Percentiles rank a stretch among this genome's conserved stretches.
Conservation (phyloP, 1,140 invertebrate genomes). For the Bathynomus jamesi region DNA sequence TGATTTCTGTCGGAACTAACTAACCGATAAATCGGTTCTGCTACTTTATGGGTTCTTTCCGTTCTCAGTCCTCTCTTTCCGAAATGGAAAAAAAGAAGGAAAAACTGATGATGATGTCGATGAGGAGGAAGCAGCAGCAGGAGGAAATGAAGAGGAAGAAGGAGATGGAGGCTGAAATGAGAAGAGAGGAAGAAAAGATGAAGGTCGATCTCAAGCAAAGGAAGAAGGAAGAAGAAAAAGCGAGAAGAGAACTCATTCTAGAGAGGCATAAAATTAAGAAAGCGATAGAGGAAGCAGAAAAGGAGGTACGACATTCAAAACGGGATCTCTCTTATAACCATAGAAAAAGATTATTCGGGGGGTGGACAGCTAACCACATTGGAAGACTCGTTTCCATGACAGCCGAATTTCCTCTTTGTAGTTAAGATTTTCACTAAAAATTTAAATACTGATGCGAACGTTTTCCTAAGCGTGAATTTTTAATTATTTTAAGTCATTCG, state of each 20-base stretch:
- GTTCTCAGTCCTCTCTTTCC: slow-evolving; percentile 25
- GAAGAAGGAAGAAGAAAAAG: slow-evolving; percentile 85
- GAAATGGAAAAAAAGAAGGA: slow-evolving; percentile 40
- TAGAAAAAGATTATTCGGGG: too few species aligned
- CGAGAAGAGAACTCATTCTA: slow-evolving; percentile 74
- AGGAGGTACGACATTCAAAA: slow-evolving; percentile 73
- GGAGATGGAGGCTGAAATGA: slow-evolving; percentile 46
- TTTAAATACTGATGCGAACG: too few species aligned
- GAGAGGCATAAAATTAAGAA: slow-evolving; percentile 94
- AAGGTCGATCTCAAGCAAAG: slow-evolving; percentile 74
- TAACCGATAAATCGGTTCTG: too few species aligned
- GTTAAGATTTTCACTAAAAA: too few species aligned
- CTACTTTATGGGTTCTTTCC: too few species aligned
- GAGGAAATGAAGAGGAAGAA: slow-evolving; percentile 76
- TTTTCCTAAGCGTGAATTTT: too few species aligned
- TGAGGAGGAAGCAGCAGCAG: slow-evolving; percentile 50
- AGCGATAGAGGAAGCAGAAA: slow-evolving; percentile 80
- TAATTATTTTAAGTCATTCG: too few species aligned
- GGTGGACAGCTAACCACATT: too few species aligned
- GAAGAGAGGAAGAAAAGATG: slow-evolving; percentile 65
- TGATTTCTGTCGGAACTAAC: too few species aligned
- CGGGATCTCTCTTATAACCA: too few species aligned
- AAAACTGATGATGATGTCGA: slow-evolving; percentile 36
- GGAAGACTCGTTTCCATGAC: too few species aligned
- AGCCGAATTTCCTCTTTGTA: too few species aligned